A percentile compares a stretch with the other conserved stretches of the same genome.
phyloP scores from a whole-genome alignment of 2,888 invertebrate genomes.

The Pegoplata infirma region DNA sequence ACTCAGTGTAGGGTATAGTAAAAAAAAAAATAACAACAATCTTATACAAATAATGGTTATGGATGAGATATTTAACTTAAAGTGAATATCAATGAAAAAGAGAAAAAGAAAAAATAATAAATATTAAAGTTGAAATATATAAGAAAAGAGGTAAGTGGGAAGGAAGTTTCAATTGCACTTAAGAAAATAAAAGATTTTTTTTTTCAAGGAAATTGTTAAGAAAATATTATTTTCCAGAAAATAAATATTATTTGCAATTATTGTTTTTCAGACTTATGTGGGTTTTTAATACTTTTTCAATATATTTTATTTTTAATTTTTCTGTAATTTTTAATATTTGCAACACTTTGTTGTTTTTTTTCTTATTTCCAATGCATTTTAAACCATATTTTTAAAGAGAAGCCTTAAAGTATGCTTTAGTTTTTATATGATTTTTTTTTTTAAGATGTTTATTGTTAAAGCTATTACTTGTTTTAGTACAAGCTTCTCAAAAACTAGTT shows the following conservation, averaged over 20 bases:
- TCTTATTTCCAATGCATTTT: constrained; percentile 30
- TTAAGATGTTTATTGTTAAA: background rate
- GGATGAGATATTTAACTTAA: background rate
- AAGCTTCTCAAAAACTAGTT: background rate
- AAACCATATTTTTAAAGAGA: background rate
- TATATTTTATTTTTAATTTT: no score
- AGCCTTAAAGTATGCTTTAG: constrained; percentile 49
- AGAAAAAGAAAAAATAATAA: background rate
- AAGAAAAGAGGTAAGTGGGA: background rate
- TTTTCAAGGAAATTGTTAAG: background rate
- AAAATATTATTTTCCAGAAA: no score
- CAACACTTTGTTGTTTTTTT: no score
- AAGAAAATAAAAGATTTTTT: background rate
- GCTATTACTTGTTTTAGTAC: background rate
- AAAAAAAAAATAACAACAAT: background rate
- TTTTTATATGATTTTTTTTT: background rate
- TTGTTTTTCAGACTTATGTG: no score
- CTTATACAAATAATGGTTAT: background rate
- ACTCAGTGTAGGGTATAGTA: no score
- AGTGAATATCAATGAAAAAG: background rate
- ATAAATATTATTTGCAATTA: no score
- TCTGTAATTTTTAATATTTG: background rate
- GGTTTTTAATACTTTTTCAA: no score
- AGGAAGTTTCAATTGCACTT: background rate
- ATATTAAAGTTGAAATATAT: background rate